Percentiles rank a stretch among this genome's conserved stretches.
phyloP scores from a whole-genome alignment of 2,113 vertebrate genomes.

The Amphiprion percula region DNA sequence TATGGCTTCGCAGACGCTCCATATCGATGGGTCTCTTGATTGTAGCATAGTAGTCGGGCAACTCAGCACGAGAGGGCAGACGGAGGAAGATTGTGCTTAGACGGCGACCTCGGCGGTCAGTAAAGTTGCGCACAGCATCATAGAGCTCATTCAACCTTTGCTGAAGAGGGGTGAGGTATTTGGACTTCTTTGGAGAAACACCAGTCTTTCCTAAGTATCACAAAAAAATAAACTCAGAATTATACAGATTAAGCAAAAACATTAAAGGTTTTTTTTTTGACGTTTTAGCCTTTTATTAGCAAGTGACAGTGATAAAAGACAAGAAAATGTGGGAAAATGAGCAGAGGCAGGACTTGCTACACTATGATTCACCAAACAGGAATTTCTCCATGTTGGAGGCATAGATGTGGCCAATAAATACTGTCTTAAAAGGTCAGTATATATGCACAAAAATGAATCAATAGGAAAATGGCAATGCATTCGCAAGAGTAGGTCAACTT shows the following conservation, averaged over 20 bases:
- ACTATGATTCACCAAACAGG: no score
- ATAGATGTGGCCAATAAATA: no score
- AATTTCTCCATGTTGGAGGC: no score
- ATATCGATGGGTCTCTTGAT: slow-evolving; percentile 98
- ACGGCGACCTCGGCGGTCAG: slow-evolving; percentile 94
- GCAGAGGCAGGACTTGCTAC: no score
- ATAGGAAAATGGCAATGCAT: no score
- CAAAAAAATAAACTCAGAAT: neutral
- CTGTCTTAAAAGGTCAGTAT: no score
- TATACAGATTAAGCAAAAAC: neutral
- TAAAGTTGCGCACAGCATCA: slow-evolving; percentile 96
- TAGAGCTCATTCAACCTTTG: slow-evolving; percentile 97
- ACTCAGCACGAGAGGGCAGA: slow-evolving; percentile 93
- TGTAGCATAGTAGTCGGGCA: slow-evolving; percentile 98
- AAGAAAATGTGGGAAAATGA: no score
- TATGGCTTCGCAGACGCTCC: slow-evolving; percentile 96
- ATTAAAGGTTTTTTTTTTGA: no score
- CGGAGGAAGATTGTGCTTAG: slow-evolving; percentile 96
- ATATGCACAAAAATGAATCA: no score
- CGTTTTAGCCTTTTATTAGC: no score
- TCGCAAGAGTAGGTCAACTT: no score
- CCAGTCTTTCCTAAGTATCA: slow-evolving; percentile 89
- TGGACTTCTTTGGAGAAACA: slow-evolving; percentile 96
- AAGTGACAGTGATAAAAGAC: no score
- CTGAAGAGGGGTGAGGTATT: slow-evolving; percentile 96